A percentile compares a stretch with the other conserved stretches of the same genome.
Evolutionary conservation across 2,888 invertebrate species (phyloP).

Genomic region (Lottia scabra): DNA sequence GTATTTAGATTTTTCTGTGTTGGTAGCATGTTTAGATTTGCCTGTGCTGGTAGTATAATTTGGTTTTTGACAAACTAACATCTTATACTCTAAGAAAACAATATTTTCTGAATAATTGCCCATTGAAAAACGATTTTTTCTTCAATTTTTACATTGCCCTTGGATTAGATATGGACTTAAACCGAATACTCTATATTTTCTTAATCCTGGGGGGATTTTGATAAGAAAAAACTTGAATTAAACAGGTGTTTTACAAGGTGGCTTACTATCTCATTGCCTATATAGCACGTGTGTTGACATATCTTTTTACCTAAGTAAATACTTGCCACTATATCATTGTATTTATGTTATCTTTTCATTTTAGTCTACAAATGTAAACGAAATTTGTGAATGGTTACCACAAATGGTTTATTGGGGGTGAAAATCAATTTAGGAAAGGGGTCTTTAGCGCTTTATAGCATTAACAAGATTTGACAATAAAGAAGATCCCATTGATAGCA

Average conservation of each 20-base stretch:
- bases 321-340: neutral
- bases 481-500: neutral
- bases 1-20: no score
- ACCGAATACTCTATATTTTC: neutral
- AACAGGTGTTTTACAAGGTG: neutral
- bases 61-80: no score
- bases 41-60: no score
- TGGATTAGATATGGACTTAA: no score
- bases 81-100: no score
- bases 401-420: conserved; percentile 7
- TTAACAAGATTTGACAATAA: neutral
- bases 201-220: neutral
- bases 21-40: no score
- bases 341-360: conserved; percentile 6
- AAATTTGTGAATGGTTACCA: neutral
- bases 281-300: conserved; percentile 4
- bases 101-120: no score
- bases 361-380: neutral
- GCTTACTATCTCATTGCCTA: neutral
- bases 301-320: conserved; percentile 4
- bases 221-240: neutral
- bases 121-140: no score
- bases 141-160: no score
- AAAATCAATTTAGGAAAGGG: neutral
- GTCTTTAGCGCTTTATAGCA: neutral